A percentile compares a stretch with the other conserved stretches of the same genome.
Conservation (phyloP, 2,113 vertebrate species). For the Ardeotis arabs region DNA sequence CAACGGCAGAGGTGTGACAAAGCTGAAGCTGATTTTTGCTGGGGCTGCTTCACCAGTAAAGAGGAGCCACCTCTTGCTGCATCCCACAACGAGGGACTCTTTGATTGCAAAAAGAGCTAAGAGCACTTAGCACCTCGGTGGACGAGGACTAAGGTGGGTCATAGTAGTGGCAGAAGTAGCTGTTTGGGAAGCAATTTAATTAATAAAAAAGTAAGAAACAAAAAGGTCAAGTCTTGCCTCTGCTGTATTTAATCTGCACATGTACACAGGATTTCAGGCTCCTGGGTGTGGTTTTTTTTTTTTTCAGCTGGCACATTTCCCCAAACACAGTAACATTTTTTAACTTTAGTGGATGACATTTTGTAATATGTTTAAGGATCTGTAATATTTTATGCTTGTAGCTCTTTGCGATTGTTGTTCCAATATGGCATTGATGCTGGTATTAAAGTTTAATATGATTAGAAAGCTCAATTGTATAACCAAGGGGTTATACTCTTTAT, state of each 20-base stretch:
- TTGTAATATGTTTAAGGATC: constrained; percentile 59
- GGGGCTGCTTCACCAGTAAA: not conserved
- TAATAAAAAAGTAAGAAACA: constrained; percentile 26
- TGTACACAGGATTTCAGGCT: not conserved
- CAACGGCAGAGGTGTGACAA: not conserved
- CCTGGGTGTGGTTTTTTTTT: not conserved
- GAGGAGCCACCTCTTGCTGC: not conserved
- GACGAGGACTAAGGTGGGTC: not conserved
- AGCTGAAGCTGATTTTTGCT: not conserved
- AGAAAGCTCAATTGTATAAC: constrained; percentile 68
- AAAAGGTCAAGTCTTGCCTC: constrained; percentile 39
- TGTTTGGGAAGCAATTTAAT: constrained; percentile 32
- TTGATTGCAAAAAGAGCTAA: not conserved
- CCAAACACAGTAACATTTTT: not conserved
- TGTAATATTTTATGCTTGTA: constrained; percentile 60
- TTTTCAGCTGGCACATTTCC: constrained; percentile 27
- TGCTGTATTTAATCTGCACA: constrained; percentile 22
- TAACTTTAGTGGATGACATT: constrained; percentile 58
- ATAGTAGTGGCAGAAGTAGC: not conserved
- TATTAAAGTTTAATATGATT: constrained; percentile 69
- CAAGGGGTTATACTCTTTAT: constrained; percentile 60
- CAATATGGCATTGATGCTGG: constrained; percentile 45
- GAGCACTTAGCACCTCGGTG: not conserved
- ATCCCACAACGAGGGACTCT: not conserved
- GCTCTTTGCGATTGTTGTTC: constrained; percentile 54